phyloP scores from a whole-genome alignment of 2,797 vertebrate species.

The Halcyon smyrnensis region DNA sequence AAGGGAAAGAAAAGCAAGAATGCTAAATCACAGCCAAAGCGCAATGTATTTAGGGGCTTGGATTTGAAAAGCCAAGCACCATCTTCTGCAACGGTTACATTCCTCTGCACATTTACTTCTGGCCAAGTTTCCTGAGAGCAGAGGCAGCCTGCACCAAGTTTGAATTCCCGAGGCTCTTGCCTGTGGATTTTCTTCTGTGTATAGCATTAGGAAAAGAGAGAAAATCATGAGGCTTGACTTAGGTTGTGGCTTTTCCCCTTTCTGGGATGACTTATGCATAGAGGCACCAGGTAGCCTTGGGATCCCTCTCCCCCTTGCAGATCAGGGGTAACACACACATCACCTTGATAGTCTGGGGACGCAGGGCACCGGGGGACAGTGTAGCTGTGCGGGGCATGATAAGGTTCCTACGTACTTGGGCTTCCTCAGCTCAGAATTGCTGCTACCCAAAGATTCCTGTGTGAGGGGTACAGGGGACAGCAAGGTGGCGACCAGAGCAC shows the following conservation, averaged over 20 bases:
- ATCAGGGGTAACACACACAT: rapidly evolving
- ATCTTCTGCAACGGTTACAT: constrained; percentile 1
- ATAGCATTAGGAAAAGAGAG: neutral
- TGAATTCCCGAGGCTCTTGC: constrained; percentile 6
- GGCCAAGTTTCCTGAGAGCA: constrained; percentile 38
- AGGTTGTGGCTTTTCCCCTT: neutral
- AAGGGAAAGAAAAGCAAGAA: neutral
- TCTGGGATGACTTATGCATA: neutral
- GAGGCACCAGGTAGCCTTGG: neutral
- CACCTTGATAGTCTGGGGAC: neutral
- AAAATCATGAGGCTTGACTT: neutral
- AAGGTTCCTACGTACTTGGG: neutral
- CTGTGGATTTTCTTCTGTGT: neutral
- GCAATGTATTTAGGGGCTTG: neutral
- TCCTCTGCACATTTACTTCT: constrained; percentile 1
- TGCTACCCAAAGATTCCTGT: neutral
- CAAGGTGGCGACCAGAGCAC: neutral
- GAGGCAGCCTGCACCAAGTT: neutral
- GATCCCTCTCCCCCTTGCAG: neutral
- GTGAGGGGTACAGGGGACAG: neutral
- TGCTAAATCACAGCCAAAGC: neutral
- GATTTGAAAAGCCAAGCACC: constrained; percentile 20
- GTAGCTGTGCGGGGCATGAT: neutral
- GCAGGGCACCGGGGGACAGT: rapidly evolving
- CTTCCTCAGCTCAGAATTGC: neutral